Evolutionary conservation across 2,113 vertebrate genomes (phyloP).

Genomic region (Genyomyrus donnyi): DNA sequence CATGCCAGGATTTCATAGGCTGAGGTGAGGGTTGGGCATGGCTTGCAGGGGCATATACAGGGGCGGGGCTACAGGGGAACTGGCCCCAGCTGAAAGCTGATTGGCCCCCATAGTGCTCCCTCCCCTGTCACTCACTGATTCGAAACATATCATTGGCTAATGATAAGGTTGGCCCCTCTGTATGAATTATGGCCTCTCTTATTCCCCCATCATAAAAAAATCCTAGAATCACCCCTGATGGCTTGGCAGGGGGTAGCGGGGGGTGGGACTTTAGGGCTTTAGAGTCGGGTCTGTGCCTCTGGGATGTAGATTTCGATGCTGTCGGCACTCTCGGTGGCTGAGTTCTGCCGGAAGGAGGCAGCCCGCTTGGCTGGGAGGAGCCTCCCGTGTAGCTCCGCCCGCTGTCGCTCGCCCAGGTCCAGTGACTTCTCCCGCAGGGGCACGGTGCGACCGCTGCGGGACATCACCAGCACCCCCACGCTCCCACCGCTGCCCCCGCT

Average conservation of each 20-base stretch:
- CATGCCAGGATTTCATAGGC: neutral
- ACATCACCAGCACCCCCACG: slow-evolving; percentile 54
- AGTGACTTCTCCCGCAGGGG: slow-evolving; percentile 63
- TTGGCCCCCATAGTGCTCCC: neutral
- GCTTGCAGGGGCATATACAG: neutral
- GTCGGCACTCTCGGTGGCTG: slow-evolving; percentile 95
- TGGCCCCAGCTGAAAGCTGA: neutral
- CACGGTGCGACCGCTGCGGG: slow-evolving; percentile 48
- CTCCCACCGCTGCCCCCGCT: slow-evolving; percentile 36
- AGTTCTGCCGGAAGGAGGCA: slow-evolving; percentile 95
- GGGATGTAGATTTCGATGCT: slow-evolving; percentile 99
- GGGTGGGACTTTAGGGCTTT: slow-evolving; percentile 43
- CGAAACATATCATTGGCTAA: neutral
- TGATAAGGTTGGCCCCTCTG: neutral
- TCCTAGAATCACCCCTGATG: neutral
- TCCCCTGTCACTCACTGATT: neutral
- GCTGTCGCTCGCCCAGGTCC: slow-evolving; percentile 79
- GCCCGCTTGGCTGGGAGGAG: slow-evolving; percentile 90
- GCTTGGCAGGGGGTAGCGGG: neutral
- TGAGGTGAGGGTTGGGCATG: neutral
- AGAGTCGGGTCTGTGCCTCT: slow-evolving; percentile 96
- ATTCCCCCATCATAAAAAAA: neutral
- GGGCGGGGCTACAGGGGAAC: neutral
- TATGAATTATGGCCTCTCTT: neutral
- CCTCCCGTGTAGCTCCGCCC: slow-evolving; percentile 85